Evolutionary conservation across 2,113 vertebrate genomes (phyloP).

Genomic region (Columba livia): DNA sequence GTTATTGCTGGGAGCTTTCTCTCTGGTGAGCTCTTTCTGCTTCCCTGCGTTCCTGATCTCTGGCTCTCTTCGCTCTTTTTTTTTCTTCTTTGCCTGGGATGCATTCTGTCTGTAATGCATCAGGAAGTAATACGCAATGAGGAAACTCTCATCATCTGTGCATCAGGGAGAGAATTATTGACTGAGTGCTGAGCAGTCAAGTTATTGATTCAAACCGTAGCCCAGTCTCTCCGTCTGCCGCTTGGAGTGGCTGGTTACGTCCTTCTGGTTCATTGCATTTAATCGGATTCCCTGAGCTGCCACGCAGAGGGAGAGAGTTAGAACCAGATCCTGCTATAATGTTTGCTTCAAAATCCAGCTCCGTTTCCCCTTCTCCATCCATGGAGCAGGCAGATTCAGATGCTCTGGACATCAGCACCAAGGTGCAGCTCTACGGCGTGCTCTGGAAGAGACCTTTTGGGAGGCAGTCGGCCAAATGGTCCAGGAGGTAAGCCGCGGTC

Average conservation of each 20-base stretch:
- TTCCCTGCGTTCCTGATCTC: not conserved
- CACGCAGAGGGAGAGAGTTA: not conserved
- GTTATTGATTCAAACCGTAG: constrained; percentile 67
- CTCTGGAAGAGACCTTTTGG: constrained; percentile 97
- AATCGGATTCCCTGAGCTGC: constrained; percentile 58
- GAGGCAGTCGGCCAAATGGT: constrained; percentile 93
- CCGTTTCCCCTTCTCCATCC: constrained; percentile 82
- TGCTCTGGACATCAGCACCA: constrained; percentile 93
- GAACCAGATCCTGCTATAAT: constrained; percentile 60
- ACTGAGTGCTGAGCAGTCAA: constrained; percentile 65
- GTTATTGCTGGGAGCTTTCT: not conserved
- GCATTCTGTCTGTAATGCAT: constrained; percentile 20
- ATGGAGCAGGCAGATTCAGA: constrained; percentile 92
- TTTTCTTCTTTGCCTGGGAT: not conserved
- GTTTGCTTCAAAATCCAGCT: constrained; percentile 81
- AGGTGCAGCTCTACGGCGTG: constrained; percentile 95
- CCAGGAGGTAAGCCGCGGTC: constrained; percentile 83
- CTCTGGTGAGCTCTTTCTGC: not conserved
- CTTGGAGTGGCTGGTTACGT: not conserved
- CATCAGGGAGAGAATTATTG: constrained; percentile 57
- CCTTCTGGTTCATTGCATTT: constrained; percentile 55
- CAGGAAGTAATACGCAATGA: constrained; percentile 15
- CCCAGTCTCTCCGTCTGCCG: constrained; percentile 24
- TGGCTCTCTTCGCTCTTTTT: not conserved
- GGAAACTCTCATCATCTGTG: constrained; percentile 33